These are phyloP conservation scores for Metaphire vulgaris DNA, from an alignment of 1,140 invertebrate species.

Conservation along the genomic window DNA sequence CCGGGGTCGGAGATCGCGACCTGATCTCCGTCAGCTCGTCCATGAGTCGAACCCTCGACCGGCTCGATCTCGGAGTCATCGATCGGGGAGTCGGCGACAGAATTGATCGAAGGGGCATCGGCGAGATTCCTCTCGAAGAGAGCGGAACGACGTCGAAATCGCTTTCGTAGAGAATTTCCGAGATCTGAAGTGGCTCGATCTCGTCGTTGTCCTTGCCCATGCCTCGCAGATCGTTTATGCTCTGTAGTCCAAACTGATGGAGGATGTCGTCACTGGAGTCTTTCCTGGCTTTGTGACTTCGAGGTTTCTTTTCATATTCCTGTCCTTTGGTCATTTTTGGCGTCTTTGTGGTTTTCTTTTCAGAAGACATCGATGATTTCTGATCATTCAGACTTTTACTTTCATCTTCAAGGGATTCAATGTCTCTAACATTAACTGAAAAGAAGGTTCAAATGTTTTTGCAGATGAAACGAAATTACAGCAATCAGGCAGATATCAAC, in stretches of 20 bases:
- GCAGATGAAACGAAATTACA: no score
- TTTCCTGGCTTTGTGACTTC: neutral
- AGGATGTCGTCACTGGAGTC: neutral
- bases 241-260: neutral
- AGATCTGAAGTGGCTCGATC: neutral
- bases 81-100: constrained; percentile 9
- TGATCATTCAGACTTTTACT: no score
- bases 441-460: no score
- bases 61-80: constrained; percentile 12
- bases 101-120: constrained; percentile 19
- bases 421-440: no score
- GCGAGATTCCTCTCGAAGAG: neutral
- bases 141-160: neutral
- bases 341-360: no score
- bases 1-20: constrained; percentile 20
- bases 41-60: constrained; percentile 12
- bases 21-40: constrained; percentile 11
- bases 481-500: no score
- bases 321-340: no score
- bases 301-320: neutral
- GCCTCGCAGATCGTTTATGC: neutral
- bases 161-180: neutral
- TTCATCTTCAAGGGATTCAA: no score
- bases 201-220: neutral
- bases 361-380: no score